Percentiles rank a stretch among this genome's conserved stretches.
Conservation (phyloP, 37 sponge, comb jelly and placozoan species). For the Bolinopsis microptera region DNA sequence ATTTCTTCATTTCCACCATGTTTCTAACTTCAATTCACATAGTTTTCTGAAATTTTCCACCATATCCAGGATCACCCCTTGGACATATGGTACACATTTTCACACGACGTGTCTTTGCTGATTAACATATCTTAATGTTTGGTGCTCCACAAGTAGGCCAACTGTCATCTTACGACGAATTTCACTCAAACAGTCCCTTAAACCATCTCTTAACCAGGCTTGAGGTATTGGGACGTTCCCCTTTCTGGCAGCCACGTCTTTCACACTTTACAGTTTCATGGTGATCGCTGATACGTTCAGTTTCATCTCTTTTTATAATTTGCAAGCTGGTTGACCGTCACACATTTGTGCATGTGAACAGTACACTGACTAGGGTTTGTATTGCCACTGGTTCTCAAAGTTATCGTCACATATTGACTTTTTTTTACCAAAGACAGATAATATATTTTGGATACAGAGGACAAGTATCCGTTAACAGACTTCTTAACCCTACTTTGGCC, state of each 20-base stretch:
- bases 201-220: neutral
- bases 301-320: neutral
- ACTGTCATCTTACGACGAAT: neutral
- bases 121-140: neutral
- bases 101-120: neutral
- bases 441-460: too few species aligned
- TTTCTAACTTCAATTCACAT: neutral
- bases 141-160: neutral
- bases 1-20: neutral
- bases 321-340: neutral
- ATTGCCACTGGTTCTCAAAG: too few species aligned
- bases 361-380: neutral
- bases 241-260: neutral
- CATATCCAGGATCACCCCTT: neutral
- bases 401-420: slow-evolving; percentile 45
- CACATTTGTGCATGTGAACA: slow-evolving; percentile 8
- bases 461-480: too few species aligned
- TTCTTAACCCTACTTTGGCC: too few species aligned
- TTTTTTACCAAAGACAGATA: too few species aligned
- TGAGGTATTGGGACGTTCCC: neutral
- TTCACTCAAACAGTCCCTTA: too few species aligned
- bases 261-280: neutral
- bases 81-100: neutral
- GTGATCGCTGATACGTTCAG: neutral
- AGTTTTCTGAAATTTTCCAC: neutral